These are phyloP conservation scores for Apis mellifera DNA, from an alignment of 1,140 invertebrate genomes.

Conservation along the genomic window Amel_HAv3.1 CM009932.2:12018001-12018500, in stretches of 20 bases:
- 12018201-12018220: constrained; percentile 41
- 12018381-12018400: constrained; percentile 48
- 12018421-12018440: not conserved
- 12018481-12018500: too few species aligned
- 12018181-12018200: not conserved
- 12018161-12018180: not conserved
- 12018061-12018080: not conserved
- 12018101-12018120: not conserved
- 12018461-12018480: not conserved
- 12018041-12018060: constrained; percentile 9
- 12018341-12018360: not conserved
- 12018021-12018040: constrained; percentile 18
- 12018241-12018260: constrained; percentile 41
- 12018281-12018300: constrained; percentile 48
- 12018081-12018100: constrained; percentile 41
- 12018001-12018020: not conserved
- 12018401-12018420: constrained; percentile 42
- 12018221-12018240: constrained; percentile 36
- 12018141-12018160: too few species aligned
- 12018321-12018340: too few species aligned
- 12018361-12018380: not conserved
- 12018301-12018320: constrained; percentile 29
- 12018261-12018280: constrained; percentile 49
- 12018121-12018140: too few species aligned
- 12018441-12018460: not conserved